Evolutionary conservation across 2,113 vertebrate species (phyloP).

Genomic region (Notarius quadriscutis): DNA sequence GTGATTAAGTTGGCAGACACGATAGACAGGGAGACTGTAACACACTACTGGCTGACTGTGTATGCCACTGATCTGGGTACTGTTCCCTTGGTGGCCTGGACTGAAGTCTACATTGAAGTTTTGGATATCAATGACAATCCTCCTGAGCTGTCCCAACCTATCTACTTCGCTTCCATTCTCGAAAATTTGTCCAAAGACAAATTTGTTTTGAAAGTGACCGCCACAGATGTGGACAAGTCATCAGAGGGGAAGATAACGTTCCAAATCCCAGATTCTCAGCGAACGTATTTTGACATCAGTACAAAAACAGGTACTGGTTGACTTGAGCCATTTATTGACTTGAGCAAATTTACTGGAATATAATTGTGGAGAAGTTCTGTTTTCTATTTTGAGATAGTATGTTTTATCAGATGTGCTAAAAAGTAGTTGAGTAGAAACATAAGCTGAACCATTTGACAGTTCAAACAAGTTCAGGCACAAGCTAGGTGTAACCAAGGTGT

Average conservation of each 20-base stretch:
- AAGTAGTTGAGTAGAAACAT: not conserved
- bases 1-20: slow-evolving; percentile 77
- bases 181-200: slow-evolving; percentile 80
- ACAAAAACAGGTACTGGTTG: slow-evolving; percentile 77
- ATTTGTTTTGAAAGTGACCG: slow-evolving; percentile 80
- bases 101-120: slow-evolving; percentile 91
- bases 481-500: slow-evolving; percentile 33
- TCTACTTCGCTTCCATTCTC: slow-evolving; percentile 83
- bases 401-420: not conserved
- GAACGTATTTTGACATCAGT: slow-evolving; percentile 79
- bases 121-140: slow-evolving; percentile 91
- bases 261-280: slow-evolving; percentile 83
- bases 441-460: slow-evolving; percentile 20
- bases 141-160: slow-evolving; percentile 83
- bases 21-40: slow-evolving; percentile 80
- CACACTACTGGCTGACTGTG: slow-evolving; percentile 91
- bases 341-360: not conserved
- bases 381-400: not conserved
- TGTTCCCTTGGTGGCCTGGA: slow-evolving; percentile 79
- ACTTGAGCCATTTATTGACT: not conserved
- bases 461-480: slow-evolving; percentile 45
- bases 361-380: not conserved
- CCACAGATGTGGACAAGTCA: slow-evolving; percentile 80
- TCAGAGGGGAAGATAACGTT: slow-evolving; percentile 85
- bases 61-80: slow-evolving; percentile 85